Base-by-base conservation (phyloP, 2,888 invertebrate genomes). In the Cheilosia scutellata region DNA sequence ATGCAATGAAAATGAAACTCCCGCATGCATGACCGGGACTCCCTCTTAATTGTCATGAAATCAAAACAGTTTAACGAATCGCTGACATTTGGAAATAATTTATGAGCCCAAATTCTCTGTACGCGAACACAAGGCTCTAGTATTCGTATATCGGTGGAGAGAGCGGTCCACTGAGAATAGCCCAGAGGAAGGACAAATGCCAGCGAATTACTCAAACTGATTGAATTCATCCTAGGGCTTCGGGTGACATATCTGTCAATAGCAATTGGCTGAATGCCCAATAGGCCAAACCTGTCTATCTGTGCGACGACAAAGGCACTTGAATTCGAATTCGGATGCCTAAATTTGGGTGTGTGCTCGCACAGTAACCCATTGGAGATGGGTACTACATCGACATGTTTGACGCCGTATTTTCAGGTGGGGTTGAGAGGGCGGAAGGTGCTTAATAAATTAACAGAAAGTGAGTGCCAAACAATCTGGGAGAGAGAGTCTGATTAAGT, bases 21-120 rank as follows among this genome's bases (percentile, higher is more conserved):
- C 49, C 11, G 51, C 29, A 79, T 72, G 72, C 72, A 79, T 72
- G 57, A 51, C 47, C 58, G 58, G 53, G 79, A 57, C 49, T 68
- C 57, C 65, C 53, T 60, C 70, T 80, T 75, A 84, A 84, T 80
- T 84, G 84, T 66, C 80, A 76, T 70, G 53, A 70, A 84, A 84
- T 80, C 75, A 75, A 74, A 79, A 79, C 84, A 80, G 65, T 75
- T 84, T 65, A 75, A 57, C 75, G 70, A 80, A 84, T 71, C 47
- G 44, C 75, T 80, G 80, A 79, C 80, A 84, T 65, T 75, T 65
- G 29, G 44, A 65, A 84, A 84, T 84, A 79, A 84, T 84, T 84
- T 65, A 84, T 75, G 75, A 80, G 65, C 47, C 47, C 44, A 27
- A 55, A 60, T 16, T 7, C 37, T 31, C 1, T 13, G 27, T 1